These are phyloP conservation scores for Setophaga coronata DNA, from an alignment of 2,113 vertebrate genomes.

Conservation along the genomic window DNA sequence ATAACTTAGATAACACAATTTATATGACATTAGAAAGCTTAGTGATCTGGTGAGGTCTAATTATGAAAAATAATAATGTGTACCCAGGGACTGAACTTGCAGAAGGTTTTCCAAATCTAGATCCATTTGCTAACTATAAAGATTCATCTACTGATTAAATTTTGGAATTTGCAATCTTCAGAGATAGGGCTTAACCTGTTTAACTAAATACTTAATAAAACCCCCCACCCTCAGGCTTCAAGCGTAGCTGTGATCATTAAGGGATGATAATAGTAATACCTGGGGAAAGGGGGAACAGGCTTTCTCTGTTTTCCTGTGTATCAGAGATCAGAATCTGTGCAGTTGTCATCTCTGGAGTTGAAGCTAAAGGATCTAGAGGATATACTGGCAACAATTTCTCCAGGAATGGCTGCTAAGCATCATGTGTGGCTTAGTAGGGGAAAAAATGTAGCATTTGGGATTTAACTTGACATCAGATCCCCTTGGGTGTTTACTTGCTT, in stretches of 20 bases:
- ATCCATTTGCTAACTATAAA: slow-evolving; percentile 11
- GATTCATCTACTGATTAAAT: slow-evolving; percentile 20
- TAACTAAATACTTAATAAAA: slow-evolving; percentile 11
- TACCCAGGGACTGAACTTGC: slow-evolving; percentile 22
- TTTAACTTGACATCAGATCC: neutral
- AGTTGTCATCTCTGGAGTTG: neutral
- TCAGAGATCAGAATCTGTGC: neutral
- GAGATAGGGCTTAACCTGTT: neutral
- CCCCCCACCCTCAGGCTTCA: neutral
- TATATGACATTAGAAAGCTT: slow-evolving; percentile 17
- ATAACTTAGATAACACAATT: neutral
- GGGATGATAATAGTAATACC: neutral
- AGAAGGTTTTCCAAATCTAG: slow-evolving; percentile 24
- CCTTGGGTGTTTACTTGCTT: neutral
- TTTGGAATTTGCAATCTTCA: neutral
- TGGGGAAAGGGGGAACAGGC: neutral
- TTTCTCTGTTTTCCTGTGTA: neutral
- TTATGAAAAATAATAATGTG: slow-evolving; percentile 48
- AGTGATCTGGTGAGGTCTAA: slow-evolving; percentile 25
- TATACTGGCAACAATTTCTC: neutral
- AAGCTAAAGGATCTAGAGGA: neutral
- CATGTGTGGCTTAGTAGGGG: neutral
- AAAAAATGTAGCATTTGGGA: neutral
- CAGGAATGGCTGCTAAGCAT: neutral
- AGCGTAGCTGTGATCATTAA: neutral